Percentiles rank a stretch among this genome's conserved stretches.
phyloP scores from a whole-genome alignment of 2,888 invertebrate genomes.

The Portevinia maculata region DNA sequence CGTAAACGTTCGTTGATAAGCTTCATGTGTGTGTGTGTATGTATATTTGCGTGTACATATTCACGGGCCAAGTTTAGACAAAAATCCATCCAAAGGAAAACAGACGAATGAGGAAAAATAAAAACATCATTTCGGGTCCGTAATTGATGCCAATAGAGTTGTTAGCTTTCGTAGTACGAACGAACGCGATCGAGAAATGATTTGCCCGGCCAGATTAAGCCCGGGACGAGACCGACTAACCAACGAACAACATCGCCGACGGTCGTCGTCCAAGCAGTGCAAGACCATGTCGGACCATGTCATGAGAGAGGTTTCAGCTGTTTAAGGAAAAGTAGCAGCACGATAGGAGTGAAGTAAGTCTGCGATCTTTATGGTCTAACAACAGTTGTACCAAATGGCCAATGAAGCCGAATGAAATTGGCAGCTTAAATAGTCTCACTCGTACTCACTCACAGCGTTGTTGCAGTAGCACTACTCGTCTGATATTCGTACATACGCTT shows the following conservation, averaged over 20 bases:
- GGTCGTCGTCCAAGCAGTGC: constrained; percentile 36
- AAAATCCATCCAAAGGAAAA: constrained; percentile 17
- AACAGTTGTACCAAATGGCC: constrained; percentile 56
- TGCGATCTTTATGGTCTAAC: constrained; percentile 72
- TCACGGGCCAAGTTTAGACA: constrained; percentile 8
- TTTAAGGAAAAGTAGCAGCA: constrained; percentile 55
- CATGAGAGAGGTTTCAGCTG: constrained; percentile 67
- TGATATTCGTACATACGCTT: constrained; percentile 39
- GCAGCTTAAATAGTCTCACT: constrained; percentile 64
- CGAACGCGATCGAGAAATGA: constrained; percentile 47
- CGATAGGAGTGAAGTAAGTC: constrained; percentile 44
- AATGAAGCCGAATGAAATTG: constrained; percentile 69
- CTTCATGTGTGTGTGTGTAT: constrained; percentile 4
- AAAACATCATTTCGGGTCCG: constrained; percentile 57
- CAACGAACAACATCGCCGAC: constrained; percentile 1
- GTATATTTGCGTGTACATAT: neutral
- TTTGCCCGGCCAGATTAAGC: constrained; percentile 57
- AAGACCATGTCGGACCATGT: constrained; percentile 71
- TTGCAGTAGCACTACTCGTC: constrained; percentile 23
- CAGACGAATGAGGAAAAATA: constrained; percentile 12
- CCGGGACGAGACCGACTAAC: constrained; percentile 48
- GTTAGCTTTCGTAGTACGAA: constrained; percentile 66
- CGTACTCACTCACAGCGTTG: constrained; percentile 32
- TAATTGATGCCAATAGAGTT: constrained; percentile 74
- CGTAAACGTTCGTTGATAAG: neutral